A percentile compares a stretch with the other conserved stretches of the same genome.
These are phyloP conservation scores for Mesocentrotus franciscanus DNA, from an alignment of 53 echinoderm and acorn worm genomes.

Conservation along the genomic window DNA sequence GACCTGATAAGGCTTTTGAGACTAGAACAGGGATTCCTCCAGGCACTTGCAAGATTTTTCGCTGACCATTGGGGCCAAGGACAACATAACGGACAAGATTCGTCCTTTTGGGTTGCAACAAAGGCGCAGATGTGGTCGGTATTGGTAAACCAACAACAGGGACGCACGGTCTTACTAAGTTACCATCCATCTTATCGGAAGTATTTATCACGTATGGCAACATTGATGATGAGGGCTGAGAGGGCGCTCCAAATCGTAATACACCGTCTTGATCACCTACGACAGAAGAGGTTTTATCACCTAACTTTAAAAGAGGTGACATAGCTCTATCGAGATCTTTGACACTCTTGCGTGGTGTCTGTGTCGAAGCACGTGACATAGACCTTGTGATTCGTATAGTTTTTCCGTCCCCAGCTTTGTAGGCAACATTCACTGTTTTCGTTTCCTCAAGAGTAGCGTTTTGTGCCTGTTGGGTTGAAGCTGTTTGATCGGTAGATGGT, in stretches of 20 bases:
- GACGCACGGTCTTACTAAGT: not conserved
- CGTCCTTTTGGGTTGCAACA: not conserved
- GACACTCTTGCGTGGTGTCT: not conserved
- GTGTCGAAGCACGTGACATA: not conserved
- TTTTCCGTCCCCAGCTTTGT: not conserved
- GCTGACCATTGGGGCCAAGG: not conserved
- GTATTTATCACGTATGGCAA: not conserved
- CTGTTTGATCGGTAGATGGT: not conserved
- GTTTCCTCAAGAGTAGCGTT: not conserved
- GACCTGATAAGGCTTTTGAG: not conserved
- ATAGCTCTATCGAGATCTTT: not conserved
- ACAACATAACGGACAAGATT: not conserved
- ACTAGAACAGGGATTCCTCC: not conserved
- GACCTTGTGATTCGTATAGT: not conserved
- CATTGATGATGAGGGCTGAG: not conserved
- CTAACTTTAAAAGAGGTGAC: not conserved
- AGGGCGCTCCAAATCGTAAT: not conserved
- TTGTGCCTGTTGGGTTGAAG: not conserved
- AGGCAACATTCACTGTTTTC: not conserved
- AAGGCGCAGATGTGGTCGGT: not conserved
- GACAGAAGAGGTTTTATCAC: not conserved
- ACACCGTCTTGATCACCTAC: not conserved
- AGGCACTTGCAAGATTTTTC: not conserved
- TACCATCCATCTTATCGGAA: not conserved
- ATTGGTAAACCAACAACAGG: not conserved